phyloP scores from a whole-genome alignment of 2,888 invertebrate species.

The Plemyria rubiginata region DNA sequence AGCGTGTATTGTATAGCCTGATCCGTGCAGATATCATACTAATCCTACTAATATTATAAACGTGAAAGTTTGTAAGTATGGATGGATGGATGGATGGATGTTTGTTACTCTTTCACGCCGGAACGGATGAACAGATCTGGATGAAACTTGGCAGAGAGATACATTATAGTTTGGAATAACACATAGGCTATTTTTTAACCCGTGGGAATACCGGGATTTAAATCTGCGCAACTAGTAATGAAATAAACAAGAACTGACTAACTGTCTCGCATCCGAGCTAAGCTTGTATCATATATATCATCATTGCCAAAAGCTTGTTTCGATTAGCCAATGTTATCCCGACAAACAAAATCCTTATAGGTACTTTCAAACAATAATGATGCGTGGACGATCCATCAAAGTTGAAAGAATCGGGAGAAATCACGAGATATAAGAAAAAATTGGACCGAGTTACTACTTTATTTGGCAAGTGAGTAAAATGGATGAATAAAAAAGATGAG shows the following conservation, averaged over 20 bases:
- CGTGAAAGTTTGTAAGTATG: too few species aligned
- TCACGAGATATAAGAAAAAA: slow-evolving; percentile 36
- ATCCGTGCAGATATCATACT: too few species aligned
- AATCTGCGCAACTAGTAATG: too few species aligned
- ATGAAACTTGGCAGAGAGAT: too few species aligned
- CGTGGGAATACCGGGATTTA: too few species aligned
- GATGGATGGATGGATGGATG: too few species aligned
- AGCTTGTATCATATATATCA: slow-evolving; percentile 22
- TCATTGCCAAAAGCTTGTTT: slow-evolving; percentile 36
- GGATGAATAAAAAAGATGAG: slow-evolving; percentile 31
- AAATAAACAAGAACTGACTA: background rate
- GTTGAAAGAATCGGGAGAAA: slow-evolving; percentile 43
- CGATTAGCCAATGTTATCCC: slow-evolving; percentile 42
- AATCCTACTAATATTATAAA: too few species aligned
- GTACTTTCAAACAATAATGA: slow-evolving; percentile 49
- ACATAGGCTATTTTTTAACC: too few species aligned
- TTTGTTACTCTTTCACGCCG: too few species aligned
- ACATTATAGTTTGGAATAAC: too few species aligned
- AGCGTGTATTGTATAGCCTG: too few species aligned
- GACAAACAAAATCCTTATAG: slow-evolving; percentile 45
- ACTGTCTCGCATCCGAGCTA: slow-evolving; percentile 25
- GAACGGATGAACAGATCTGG: too few species aligned
- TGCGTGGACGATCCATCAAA: slow-evolving; percentile 51
- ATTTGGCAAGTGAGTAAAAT: slow-evolving; percentile 38
- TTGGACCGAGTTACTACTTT: slow-evolving; percentile 30